Base-by-base conservation (phyloP, 2,113 vertebrate species). In the Rissa tridactyla region DNA sequence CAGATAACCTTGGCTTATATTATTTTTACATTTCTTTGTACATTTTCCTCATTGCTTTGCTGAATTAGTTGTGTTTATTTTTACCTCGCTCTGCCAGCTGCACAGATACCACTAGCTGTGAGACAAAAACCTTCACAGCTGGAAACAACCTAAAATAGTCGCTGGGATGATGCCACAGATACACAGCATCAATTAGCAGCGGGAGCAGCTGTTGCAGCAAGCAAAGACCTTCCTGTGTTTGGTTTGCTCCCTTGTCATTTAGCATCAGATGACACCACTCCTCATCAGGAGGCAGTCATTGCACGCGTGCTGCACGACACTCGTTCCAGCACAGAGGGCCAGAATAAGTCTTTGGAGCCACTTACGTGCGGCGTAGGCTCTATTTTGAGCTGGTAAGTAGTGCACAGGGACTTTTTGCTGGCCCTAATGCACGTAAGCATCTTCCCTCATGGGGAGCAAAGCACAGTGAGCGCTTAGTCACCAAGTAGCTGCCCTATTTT, bases 71-170 rank as follows among this genome's bases (percentile, higher is more conserved):
- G 91, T 72, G 77, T 94, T 95, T 97, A 97, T 97, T 97, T 97
- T 97, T 97, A 95, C 94, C 89, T 97, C 86, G 0, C 66, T 86
- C 88, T 82, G 66, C 91, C 96, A 97, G 97, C 97, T 97, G 96
- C 95, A 91, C 78, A 96, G 92, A 97, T 95, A 97, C 94, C 96
- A 92, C 96, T 96, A 96, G 88, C 96, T 96, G 96, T 82, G 86
- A 97, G 68, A 96, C 92, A 97, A 95, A 97, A 95, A 87, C 78
- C 94, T 92, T 94, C 95, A 97, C 95, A 97, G 96, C 97, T 97
- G 95, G 96, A 97, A 97, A 92, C 73, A 95, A 90, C 87, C 92
- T 91, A 95, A 97, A 97, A 97, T 96, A 95, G 77, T 86, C 27
- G 0, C 89, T 97, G 96, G 94, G 96, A 97, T 91, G 86, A 96